phyloP scores from a whole-genome alignment of 2,797 vertebrate species.

The Sebastes hubbsi region DNA sequence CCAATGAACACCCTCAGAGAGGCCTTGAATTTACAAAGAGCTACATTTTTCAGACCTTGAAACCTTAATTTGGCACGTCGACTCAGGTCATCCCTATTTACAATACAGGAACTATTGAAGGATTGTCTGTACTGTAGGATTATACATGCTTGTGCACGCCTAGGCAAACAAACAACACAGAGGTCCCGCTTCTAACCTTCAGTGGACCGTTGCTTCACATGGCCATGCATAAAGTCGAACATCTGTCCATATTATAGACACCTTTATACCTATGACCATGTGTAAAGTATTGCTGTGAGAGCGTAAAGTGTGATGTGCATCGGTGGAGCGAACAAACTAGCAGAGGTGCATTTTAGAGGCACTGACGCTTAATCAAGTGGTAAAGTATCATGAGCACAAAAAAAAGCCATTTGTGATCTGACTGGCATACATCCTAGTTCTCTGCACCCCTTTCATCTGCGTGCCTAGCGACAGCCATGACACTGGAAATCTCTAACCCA shows the following conservation, averaged over 20 bases:
- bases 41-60: slow-evolving; percentile 36
- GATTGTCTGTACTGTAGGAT: not conserved
- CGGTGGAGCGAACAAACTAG: not conserved
- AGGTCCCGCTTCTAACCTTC: not conserved
- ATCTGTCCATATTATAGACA: not conserved
- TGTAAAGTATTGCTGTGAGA: not conserved
- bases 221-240: not conserved
- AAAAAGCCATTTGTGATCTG: not conserved
- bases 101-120: not conserved
- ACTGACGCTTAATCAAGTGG: not conserved
- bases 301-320: not conserved
- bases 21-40: slow-evolving; percentile 19
- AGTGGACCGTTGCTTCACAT: not conserved
- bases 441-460: slow-evolving; percentile 13
- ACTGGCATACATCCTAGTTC: slow-evolving; percentile 6
- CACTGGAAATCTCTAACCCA: slow-evolving; percentile 15
- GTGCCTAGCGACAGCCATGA: slow-evolving; percentile 20
- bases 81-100: not conserved
- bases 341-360: not conserved
- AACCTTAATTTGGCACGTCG: slow-evolving; percentile 21
- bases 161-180: not conserved
- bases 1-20: not conserved
- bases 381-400: not conserved
- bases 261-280: not conserved
- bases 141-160: not conserved